phyloP scores from a whole-genome alignment of 2,888 invertebrate species.

The Scaptomyza polygonia region DNA sequence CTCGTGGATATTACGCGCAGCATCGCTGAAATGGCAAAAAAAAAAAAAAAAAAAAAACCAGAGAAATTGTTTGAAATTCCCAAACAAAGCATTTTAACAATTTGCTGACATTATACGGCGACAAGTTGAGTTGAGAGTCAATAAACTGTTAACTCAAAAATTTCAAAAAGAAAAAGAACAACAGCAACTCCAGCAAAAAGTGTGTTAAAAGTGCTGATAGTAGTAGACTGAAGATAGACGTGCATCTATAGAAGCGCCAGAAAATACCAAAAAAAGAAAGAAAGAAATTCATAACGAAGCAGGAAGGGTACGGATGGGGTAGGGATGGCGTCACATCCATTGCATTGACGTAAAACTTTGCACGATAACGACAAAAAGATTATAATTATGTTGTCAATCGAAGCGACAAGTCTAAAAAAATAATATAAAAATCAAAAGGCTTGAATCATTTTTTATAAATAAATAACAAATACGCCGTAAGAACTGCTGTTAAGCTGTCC shows the following conservation, averaged over 20 bases:
- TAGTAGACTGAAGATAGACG: conserved; percentile 72
- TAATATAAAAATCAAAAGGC: too few species aligned
- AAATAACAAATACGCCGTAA: background rate
- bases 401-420: too few species aligned
- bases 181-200: conserved; percentile 46
- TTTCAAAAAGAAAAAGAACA: conserved; percentile 15
- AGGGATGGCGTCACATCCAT: conserved; percentile 34
- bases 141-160: conserved; percentile 74
- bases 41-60: background rate
- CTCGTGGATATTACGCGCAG: conserved; percentile 26
- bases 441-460: too few species aligned
- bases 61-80: conserved; percentile 78
- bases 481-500: too few species aligned
- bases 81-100: conserved; percentile 78
- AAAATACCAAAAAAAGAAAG: background rate
- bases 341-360: conserved; percentile 52
- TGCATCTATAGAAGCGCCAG: conserved; percentile 59
- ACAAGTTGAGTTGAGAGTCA: conserved; percentile 75
- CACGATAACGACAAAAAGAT: conserved; percentile 42
- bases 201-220: conserved; percentile 70
- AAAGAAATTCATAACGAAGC: conserved; percentile 35
- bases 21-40: conserved; percentile 24
- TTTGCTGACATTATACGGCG: conserved; percentile 80
- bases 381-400: conserved; percentile 30
- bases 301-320: too few species aligned